Conservation (phyloP, 2,888 invertebrate genomes). For the Leptinotarsa tumamoca region DNA sequence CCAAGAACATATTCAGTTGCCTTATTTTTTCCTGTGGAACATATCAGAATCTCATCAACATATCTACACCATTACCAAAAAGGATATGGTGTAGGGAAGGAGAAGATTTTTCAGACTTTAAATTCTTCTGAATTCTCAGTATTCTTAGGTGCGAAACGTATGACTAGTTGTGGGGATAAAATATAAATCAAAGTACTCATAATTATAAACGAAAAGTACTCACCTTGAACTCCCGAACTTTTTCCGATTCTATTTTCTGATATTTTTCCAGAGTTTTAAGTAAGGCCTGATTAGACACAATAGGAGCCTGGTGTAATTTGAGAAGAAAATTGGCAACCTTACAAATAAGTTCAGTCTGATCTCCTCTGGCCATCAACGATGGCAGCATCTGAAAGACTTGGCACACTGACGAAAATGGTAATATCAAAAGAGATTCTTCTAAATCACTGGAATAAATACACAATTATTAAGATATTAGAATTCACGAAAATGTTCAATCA, state of each 20-base stretch:
- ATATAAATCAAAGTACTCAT: too few relatives aligned
- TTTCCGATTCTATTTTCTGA: constrained; percentile 69
- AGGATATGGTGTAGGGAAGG: too few relatives aligned
- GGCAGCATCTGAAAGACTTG: constrained; percentile 82
- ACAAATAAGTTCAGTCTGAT: constrained; percentile 81
- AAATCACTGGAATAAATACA: constrained; percentile 77
- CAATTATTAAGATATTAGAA: constrained; percentile 23
- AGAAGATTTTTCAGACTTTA: too few relatives aligned
- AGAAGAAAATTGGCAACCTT: constrained; percentile 83
- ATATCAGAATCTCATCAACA: too few relatives aligned
- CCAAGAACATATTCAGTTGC: too few relatives aligned
- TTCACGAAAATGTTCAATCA: neutral
- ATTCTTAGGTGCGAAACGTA: too few relatives aligned
- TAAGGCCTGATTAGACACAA: constrained; percentile 78
- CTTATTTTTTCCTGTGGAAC: too few relatives aligned
- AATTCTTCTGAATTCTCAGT: too few relatives aligned
- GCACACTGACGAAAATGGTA: constrained; percentile 86
- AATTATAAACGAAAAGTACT: constrained; percentile 46
- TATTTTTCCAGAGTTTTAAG: constrained; percentile 76
- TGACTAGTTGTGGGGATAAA: too few relatives aligned
- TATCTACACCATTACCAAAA: too few relatives aligned
- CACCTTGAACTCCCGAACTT: constrained; percentile 75
- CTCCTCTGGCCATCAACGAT: constrained; percentile 73
- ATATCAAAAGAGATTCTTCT: constrained; percentile 87
- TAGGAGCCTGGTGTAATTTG: constrained; percentile 82